phyloP scores from a whole-genome alignment of 2,113 vertebrate genomes.

The Taurulus bubalis region DNA sequence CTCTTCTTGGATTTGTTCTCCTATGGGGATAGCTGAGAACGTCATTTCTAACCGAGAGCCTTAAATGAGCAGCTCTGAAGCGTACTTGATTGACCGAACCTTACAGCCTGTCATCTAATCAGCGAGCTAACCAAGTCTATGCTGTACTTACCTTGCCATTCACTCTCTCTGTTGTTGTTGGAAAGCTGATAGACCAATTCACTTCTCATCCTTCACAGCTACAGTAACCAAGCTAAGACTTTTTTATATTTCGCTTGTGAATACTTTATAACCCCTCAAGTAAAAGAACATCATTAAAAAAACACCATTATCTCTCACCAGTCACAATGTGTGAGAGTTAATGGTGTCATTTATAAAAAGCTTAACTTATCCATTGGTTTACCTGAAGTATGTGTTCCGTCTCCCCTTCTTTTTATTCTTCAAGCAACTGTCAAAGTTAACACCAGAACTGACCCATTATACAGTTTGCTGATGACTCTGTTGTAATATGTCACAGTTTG shows the following conservation, averaged over 20 bases:
- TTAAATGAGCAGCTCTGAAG: slow-evolving; percentile 76
- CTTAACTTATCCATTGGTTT: neutral
- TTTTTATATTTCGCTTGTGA: slow-evolving; percentile 20
- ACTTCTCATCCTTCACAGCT: slow-evolving; percentile 47
- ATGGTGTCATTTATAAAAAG: neutral
- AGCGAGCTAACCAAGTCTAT: slow-evolving; percentile 68
- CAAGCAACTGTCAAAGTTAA: neutral
- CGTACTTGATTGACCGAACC: slow-evolving; percentile 73
- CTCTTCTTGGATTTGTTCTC: slow-evolving; percentile 62
- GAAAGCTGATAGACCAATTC: slow-evolving; percentile 69
- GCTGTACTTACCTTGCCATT: slow-evolving; percentile 72
- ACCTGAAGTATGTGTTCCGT: neutral
- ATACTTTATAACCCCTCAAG: slow-evolving; percentile 17
- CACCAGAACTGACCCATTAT: neutral
- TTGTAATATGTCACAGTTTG: neutral
- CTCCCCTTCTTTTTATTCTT: neutral
- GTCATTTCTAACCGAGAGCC: slow-evolving; percentile 63
- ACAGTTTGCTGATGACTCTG: neutral
- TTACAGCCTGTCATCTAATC: slow-evolving; percentile 76
- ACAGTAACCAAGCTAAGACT: slow-evolving; percentile 53
- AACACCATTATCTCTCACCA: neutral
- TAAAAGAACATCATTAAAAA: neutral
- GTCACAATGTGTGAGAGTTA: neutral
- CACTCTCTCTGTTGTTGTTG: slow-evolving; percentile 71
- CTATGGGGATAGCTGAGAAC: slow-evolving; percentile 71